These are phyloP conservation scores for Meleagris gallopavo DNA, from an alignment of 2,113 vertebrate genomes.

Conservation along the genomic window DNA sequence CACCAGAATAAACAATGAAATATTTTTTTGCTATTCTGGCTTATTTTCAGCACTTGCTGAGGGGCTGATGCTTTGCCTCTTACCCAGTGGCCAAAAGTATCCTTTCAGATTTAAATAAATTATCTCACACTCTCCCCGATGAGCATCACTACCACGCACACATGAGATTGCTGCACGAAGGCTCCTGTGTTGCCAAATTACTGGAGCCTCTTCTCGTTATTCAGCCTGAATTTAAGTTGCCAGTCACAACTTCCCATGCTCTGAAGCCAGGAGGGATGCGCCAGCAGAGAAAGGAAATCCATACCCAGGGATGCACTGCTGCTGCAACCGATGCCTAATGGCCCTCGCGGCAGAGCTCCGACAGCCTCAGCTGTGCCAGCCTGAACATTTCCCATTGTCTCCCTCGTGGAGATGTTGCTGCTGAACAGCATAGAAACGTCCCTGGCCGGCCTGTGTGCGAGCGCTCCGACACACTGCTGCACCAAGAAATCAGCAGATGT, in stretches of 20 bases:
- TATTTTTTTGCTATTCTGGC: slow-evolving; percentile 48
- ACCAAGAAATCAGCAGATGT: slow-evolving; percentile 64
- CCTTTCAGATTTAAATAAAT: slow-evolving; percentile 61
- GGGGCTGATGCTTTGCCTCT: slow-evolving; percentile 67
- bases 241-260: background rate
- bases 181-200: background rate
- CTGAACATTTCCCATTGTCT: accelerated
- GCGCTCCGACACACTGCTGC: background rate
- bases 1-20: slow-evolving; percentile 81
- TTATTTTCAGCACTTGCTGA: slow-evolving; percentile 66
- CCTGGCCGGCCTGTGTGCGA: background rate
- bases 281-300: background rate
- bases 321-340: background rate
- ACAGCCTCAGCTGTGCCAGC: accelerated
- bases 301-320: background rate
- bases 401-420: background rate
- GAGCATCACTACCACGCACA: background rate
- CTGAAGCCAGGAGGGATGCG: background rate
- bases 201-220: background rate
- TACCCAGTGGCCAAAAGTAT: slow-evolving; percentile 57
- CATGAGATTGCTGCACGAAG: background rate
- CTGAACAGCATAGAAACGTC: background rate
- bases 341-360: accelerated
- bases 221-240: background rate
- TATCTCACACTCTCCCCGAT: slow-evolving; percentile 16